These are phyloP conservation scores for Piliocolobus tephrosceles DNA, from an alignment of 2,113 vertebrate species.

Conservation along the genomic window DNA sequence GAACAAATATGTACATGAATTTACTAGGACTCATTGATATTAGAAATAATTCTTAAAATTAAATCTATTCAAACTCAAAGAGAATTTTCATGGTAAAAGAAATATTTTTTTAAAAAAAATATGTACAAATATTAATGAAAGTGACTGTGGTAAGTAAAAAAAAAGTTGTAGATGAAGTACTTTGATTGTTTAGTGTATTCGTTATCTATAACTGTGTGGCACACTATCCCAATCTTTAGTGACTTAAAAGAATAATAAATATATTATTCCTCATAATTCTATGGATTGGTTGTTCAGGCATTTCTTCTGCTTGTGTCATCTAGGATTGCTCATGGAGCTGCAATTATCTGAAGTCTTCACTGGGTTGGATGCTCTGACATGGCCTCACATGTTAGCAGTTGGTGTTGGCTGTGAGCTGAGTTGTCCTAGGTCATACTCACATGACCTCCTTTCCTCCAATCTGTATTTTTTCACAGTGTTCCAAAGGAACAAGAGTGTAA, in stretches of 20 bases:
- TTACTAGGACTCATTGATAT: background rate
- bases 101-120: background rate
- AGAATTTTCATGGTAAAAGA: background rate
- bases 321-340: background rate
- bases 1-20: background rate
- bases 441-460: background rate
- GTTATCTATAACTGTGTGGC: background rate
- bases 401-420: background rate
- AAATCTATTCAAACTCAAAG: background rate
- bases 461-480: background rate
- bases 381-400: background rate
- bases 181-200: background rate
- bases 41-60: background rate
- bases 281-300: background rate
- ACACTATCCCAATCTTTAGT: background rate
- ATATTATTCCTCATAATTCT: background rate
- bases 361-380: background rate
- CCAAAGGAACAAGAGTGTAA: background rate
- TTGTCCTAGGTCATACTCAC: background rate
- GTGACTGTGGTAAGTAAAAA: background rate
- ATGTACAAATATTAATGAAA: background rate
- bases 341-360: background rate
- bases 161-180: background rate
- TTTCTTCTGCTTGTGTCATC: background rate
- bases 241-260: background rate